phyloP scores from a whole-genome alignment of 2,888 invertebrate species.

The Phyllotreta striolata region DNA sequence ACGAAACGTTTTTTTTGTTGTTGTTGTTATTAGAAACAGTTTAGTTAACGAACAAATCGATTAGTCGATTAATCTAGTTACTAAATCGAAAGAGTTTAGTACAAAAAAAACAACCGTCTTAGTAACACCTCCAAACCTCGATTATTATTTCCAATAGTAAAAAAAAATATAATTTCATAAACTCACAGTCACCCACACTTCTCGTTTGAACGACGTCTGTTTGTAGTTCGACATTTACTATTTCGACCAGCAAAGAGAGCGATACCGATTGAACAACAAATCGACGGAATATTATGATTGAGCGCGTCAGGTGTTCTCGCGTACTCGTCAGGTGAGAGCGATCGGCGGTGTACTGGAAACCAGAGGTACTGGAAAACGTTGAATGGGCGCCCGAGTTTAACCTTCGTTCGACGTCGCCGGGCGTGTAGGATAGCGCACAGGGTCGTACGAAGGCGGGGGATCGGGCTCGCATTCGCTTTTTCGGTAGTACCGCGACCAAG shows the following conservation, averaged over 20 bases:
- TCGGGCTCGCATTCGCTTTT: slow-evolving; percentile 16
- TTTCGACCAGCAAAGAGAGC: neutral
- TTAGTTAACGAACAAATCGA: no score
- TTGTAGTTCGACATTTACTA: slow-evolving; percentile 32
- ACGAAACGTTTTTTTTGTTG: no score
- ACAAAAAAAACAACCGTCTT: neutral
- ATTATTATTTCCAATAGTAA: slow-evolving; percentile 2
- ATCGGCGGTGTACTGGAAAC: slow-evolving; percentile 57
- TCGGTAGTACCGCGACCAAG: slow-evolving; percentile 20
- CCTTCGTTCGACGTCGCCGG: slow-evolving; percentile 48
- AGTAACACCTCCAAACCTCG: neutral
- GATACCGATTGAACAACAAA: slow-evolving; percentile 3
- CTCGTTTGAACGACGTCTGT: slow-evolving; percentile 13
- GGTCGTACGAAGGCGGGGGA: slow-evolving; percentile 50
- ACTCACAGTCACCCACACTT: slow-evolving; percentile 17
- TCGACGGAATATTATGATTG: slow-evolving; percentile 36
- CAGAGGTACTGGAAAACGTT: slow-evolving; percentile 32
- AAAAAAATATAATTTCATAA: slow-evolving; percentile 5
- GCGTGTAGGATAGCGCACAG: slow-evolving; percentile 53
- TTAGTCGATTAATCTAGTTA: no score
- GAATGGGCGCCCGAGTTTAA: slow-evolving; percentile 44
- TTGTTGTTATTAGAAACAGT: no score
- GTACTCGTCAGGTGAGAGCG: slow-evolving; percentile 57
- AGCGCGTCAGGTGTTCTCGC: slow-evolving; percentile 52
- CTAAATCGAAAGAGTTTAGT: no score